Evolutionary conservation across 2,797 vertebrate species (phyloP).

Genomic region (Cryptoprocta ferox): DNA sequence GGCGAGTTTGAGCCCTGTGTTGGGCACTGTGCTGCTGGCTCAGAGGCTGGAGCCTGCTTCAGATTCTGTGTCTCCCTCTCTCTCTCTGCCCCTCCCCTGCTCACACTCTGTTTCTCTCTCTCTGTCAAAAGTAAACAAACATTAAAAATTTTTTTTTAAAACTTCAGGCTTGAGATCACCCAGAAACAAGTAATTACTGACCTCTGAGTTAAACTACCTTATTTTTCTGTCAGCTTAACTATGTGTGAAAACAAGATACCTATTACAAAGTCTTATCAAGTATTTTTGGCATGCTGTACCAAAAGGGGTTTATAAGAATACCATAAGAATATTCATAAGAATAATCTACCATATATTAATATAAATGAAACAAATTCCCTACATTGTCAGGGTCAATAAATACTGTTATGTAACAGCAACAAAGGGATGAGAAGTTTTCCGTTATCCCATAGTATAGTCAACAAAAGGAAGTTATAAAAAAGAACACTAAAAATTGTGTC

Average conservation of each 20-base stretch:
- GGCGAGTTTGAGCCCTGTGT: no score
- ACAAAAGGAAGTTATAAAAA: not conserved
- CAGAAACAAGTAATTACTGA: not conserved
- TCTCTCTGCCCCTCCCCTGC: no score
- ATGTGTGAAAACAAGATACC: not conserved
- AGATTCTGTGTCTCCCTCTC: no score
- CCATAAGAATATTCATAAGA: not conserved
- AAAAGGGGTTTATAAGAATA: not conserved
- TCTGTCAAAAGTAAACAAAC: no score
- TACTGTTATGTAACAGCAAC: not conserved
- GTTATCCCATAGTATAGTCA: not conserved
- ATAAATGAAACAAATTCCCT: not conserved
- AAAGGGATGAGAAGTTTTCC: not conserved
- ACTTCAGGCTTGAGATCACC: not conserved
- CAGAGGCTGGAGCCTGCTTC: no score
- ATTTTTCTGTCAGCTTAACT: not conserved
- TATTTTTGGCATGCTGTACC: not conserved
- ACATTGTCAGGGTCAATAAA: not conserved
- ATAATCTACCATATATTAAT: not conserved
- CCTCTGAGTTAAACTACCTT: not conserved
- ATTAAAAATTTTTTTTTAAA: no score
- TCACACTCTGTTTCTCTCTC: no score
- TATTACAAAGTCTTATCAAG: not conserved
- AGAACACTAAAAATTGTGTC: not conserved
- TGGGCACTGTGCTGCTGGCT: no score